Base-by-base conservation (phyloP, 1,140 invertebrate genomes). In the Mizuhopecten yessoensis region DNA sequence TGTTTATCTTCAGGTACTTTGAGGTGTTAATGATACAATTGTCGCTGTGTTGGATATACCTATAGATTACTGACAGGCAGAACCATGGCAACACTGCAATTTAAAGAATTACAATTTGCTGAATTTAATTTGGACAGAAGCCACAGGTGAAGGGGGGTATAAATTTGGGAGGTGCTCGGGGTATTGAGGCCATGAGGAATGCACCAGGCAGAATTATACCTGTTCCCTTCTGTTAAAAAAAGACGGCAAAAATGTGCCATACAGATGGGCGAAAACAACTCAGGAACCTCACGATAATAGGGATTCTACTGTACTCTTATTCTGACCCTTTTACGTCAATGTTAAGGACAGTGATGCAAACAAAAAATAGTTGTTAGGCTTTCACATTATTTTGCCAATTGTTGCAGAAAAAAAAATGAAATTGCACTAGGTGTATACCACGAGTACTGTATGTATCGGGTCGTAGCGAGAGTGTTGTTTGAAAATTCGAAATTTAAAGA, bases 111-210 rank as follows among this genome's bases (percentile, higher is more conserved):
- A 75, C 57, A 75, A 29, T 75, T 75, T 75, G 9, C 15, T 29
- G 57, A 75, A 75, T 75, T 75, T 75, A 75, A 75, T 75, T 75
- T 75, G 57, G 57, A 75, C 29, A 75, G 57, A 75, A 75, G 57
- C 57, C 57, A 75, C 23, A 39, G 36, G 36, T 39, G 36, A 39
- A 39, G 36, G 5, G 13, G 36, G 13, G 42, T 45, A 1, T 45
- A 17, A 75, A 75, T 75, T 9, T 20, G 13, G 29, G 57, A 75
- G 57, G 29, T 75, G 57, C 57, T 75, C 13, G 11, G 57, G 57
- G 57, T 75, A 29, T 75, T 75, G n/a, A 75, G 57, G 57, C n/a
- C 57, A 75, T 7, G 20, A 75, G 29, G n/a, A 75, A 1, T 75
- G 57, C 57, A 75, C 23, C 17, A 17, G 9, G 5, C 23, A n/a